Conservation (phyloP, 2,797 vertebrate species). For the Furcifer pardalis region DNA sequence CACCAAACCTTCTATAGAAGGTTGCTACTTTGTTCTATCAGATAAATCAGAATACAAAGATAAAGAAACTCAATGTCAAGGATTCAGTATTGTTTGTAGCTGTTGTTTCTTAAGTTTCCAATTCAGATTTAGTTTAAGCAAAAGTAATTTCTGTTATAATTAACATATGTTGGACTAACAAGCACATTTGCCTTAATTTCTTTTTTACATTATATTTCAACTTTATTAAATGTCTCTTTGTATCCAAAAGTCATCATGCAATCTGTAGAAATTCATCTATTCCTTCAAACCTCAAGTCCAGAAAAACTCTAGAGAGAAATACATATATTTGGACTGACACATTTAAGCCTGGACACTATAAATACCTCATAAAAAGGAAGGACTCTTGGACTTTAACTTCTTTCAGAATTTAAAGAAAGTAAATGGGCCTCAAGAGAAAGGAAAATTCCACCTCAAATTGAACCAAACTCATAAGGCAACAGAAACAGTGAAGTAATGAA, state of each 20-base stretch:
- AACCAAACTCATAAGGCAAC: constrained; percentile 26
- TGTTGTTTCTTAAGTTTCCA: not conserved
- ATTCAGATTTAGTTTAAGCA: not conserved
- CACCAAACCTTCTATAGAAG: not conserved
- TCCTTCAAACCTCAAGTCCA: constrained; percentile 6
- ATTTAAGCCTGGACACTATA: constrained; percentile 27
- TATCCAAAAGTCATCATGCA: constrained; percentile 7
- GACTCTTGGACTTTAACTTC: constrained; percentile 21
- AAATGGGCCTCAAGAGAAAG: constrained; percentile 24
- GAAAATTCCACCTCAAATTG: constrained; percentile 18
- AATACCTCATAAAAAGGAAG: constrained; percentile 21
- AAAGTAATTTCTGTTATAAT: constrained; percentile 14
- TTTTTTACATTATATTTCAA: constrained; percentile 22
- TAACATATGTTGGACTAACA: constrained; percentile 11
- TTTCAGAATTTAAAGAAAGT: constrained; percentile 28
- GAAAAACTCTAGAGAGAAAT: constrained; percentile 31
- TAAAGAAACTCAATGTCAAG: not conserved
- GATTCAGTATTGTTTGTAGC: not conserved
- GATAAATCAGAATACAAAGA: not conserved
- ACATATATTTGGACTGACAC: constrained; percentile 27
- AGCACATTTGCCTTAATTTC: not conserved
- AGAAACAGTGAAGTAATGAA: constrained; percentile 35
- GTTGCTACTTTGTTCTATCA: not conserved
- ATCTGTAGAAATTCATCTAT: constrained; percentile 19
- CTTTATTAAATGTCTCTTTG: constrained; percentile 24